Evolutionary conservation across 2,797 vertebrate species (phyloP).

Genomic region (Anguilla obscura): DNA sequence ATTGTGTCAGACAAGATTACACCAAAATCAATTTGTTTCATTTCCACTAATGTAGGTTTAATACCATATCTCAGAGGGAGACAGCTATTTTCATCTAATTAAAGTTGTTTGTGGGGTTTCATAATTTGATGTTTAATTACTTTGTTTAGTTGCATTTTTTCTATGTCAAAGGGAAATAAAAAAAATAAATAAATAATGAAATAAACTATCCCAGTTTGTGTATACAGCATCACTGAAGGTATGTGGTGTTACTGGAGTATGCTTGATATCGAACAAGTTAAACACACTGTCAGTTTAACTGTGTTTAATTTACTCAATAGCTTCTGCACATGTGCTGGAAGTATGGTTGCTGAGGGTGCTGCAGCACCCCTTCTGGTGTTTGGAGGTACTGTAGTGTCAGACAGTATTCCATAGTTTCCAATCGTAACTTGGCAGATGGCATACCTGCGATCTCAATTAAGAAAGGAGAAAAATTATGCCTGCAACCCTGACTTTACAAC

Average conservation of each 20-base stretch:
- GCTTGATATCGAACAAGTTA: neutral
- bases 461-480: too few species aligned
- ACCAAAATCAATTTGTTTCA: slow-evolving; percentile 33
- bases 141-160: slow-evolving; percentile 47
- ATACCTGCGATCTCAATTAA: too few species aligned
- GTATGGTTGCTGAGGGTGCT: neutral
- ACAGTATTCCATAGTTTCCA: too few species aligned
- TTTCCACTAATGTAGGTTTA: slow-evolving; percentile 44
- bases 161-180: slow-evolving; percentile 27
- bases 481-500: too few species aligned
- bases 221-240: slow-evolving; percentile 10
- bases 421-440: too few species aligned
- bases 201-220: neutral
- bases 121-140: slow-evolving; percentile 53
- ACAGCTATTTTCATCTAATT: slow-evolving; percentile 43
- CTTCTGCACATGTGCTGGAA: neutral
- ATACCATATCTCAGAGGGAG: slow-evolving; percentile 39
- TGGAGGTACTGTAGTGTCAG: too few species aligned
- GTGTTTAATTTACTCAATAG: neutral
- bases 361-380: too few species aligned
- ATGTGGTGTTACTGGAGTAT: slow-evolving; percentile 3
- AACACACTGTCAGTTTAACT: slow-evolving; percentile 5
- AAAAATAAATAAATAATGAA: neutral
- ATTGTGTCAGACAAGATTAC: slow-evolving; percentile 25
- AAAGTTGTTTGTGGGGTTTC: slow-evolving; percentile 46